Conservation (phyloP, 2,797 vertebrate species). For the Enteromius fasciolatus region DNA sequence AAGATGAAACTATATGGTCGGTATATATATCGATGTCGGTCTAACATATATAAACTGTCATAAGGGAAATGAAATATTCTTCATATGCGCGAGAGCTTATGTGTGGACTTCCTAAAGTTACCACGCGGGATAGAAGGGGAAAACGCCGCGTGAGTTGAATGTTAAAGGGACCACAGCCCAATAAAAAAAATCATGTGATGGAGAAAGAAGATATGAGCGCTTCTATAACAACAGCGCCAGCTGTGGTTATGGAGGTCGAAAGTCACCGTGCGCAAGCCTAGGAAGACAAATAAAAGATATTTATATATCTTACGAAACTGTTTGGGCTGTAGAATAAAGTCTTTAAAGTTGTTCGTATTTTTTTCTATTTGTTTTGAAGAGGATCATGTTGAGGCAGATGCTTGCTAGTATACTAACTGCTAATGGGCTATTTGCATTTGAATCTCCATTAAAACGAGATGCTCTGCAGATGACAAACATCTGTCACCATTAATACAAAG, state of each 20-base stretch:
- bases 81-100: conserved; percentile 1
- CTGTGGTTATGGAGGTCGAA: conserved; percentile 61
- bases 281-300: background rate
- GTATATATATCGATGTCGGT: too few species aligned
- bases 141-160: conserved; percentile 61
- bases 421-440: conserved; percentile 54
- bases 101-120: conserved; percentile 20
- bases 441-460: conserved; percentile 43
- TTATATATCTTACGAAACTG: background rate
- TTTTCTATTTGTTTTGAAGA: background rate
- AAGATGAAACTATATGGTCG: too few species aligned
- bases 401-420: conserved; percentile 12
- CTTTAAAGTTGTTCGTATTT: background rate
- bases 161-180: conserved; percentile 70
- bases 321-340: background rate
- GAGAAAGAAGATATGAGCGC: background rate
- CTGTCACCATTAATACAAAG: background rate
- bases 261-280: background rate
- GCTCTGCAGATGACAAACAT: background rate
- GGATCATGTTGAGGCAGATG: background rate
- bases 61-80: background rate
- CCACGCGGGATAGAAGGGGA: conserved; percentile 68
- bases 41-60: background rate
- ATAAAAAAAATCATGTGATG: background rate
- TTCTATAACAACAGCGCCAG: conserved; percentile 63